Conservation (phyloP, 2,797 vertebrate genomes). For the Vultur gryphus region DNA sequence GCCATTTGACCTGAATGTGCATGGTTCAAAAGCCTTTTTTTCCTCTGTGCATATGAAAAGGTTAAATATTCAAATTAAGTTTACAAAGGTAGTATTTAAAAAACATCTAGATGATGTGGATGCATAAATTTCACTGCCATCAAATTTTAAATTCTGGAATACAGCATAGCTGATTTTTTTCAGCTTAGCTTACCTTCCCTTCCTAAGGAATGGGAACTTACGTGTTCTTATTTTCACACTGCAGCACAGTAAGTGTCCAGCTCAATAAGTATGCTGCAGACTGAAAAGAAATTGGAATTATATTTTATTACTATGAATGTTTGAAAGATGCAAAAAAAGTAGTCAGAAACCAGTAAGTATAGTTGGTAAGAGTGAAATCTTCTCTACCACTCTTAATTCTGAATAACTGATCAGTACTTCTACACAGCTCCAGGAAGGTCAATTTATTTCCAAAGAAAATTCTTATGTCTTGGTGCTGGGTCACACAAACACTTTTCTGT, state of each 20-base stretch:
- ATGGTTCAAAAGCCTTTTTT: background rate
- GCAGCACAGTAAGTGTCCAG: background rate
- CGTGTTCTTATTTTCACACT: background rate
- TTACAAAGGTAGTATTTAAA: background rate
- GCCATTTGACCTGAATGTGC: background rate
- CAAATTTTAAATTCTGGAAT: background rate
- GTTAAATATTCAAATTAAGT: background rate
- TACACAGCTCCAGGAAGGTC: background rate
- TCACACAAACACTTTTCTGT: background rate
- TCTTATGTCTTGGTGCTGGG: background rate
- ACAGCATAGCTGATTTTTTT: background rate
- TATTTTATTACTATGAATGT: background rate
- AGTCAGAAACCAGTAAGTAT: background rate
- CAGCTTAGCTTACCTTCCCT: background rate
- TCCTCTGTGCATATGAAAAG: rapidly evolving
- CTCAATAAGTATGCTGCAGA: background rate
- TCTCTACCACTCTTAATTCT: background rate
- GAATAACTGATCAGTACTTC: background rate
- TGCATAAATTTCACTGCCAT: background rate
- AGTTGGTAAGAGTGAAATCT: background rate
- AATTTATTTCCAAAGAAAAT: background rate
- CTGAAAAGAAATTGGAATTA: background rate
- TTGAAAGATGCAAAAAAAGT: background rate
- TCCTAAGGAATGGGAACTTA: background rate
- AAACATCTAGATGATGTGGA: background rate